Base-by-base conservation (phyloP, 2,888 invertebrate species). In the Oasisia sp. region DNA sequence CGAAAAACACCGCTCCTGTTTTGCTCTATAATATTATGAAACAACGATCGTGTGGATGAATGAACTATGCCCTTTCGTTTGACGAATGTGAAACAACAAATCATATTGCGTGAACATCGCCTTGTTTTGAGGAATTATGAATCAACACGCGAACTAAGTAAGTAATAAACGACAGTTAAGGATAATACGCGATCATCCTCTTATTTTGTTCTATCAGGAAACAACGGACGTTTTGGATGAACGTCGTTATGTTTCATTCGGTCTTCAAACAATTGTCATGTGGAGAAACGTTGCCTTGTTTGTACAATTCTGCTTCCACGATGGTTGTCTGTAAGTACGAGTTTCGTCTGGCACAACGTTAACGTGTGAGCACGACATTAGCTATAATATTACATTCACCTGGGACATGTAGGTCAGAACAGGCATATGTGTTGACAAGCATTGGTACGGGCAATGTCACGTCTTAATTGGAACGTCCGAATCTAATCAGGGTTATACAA, bases 401-500 rank as follows among this genome's bases (percentile, higher is more conserved):
- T 19, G 8, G 14, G 9, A 74, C 19, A 0, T 74, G 74, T 74
- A 74, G 19, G 74, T 74, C 74, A 74, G 14, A 27, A 19, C 27
- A 19, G 74, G 19, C 7, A n/a, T n/a, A 19, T 74, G 74, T 74
- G 74, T 74, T 74, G 27, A 74, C 19, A 74, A 74, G 74, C n/a
- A 74, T 74, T 19, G n/a, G 3, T 19, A 74, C 27, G 27, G 27
- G 74, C 74, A 74, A 19, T 27, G n/a, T 4, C 74, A 74, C 2
- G 74, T 74, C 74, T 74, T 74, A 74, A 74, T 74, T 74, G 74
- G 74, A 74, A 74, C 5, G 74, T 74, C 74, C 74, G 74, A 74
- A 74, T 27, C 74, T 74, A 74, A 74, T 74, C 74, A 74, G 74
- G n/a, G 74, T 74, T 74, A 74, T 74, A 74, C 74, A 74, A 74